A percentile compares a stretch with the other conserved stretches of the same genome.
phyloP scores from a whole-genome alignment of 2,888 invertebrate species.

The Invenusta paracnida region DNA sequence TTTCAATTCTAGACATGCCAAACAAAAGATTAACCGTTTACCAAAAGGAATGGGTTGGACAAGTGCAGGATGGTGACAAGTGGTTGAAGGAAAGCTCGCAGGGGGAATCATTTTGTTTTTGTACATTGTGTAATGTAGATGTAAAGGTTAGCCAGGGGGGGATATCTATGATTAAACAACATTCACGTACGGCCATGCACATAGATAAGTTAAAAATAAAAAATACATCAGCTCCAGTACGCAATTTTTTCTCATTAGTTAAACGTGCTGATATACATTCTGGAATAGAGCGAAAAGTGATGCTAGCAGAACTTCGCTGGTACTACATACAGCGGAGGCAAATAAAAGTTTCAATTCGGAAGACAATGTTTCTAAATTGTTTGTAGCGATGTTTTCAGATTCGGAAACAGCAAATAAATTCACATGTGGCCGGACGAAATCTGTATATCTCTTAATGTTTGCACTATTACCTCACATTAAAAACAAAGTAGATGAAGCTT shows the following conservation, averaged over 20 bases:
- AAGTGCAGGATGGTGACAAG: slow-evolving; percentile 12
- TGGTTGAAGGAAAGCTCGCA: slow-evolving; percentile 9
- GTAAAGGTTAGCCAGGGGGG: slow-evolving; percentile 5
- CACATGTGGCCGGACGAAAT: background rate
- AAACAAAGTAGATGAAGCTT: background rate
- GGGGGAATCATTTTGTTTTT: slow-evolving; percentile 8
- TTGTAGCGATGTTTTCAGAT: background rate
- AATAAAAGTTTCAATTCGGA: slow-evolving; percentile 1
- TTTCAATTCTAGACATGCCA: background rate
- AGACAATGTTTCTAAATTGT: slow-evolving; percentile 15
- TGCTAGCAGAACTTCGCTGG: background rate
- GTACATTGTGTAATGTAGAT: background rate
- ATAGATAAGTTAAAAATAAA: background rate
- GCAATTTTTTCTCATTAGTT: background rate
- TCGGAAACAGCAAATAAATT: slow-evolving; percentile 13
- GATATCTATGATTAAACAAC: background rate
- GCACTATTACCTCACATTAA: background rate
- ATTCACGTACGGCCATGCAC: background rate
- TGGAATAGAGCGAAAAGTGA: slow-evolving; percentile 12
- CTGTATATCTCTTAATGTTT: slow-evolving; percentile 5
- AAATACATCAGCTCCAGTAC: background rate
- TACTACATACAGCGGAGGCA: background rate
- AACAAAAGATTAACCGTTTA: background rate
- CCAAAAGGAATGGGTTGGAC: slow-evolving; percentile 7
- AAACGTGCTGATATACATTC: background rate